phyloP scores from a whole-genome alignment of 2,113 vertebrate genomes.

The Amazona vittata region DNA sequence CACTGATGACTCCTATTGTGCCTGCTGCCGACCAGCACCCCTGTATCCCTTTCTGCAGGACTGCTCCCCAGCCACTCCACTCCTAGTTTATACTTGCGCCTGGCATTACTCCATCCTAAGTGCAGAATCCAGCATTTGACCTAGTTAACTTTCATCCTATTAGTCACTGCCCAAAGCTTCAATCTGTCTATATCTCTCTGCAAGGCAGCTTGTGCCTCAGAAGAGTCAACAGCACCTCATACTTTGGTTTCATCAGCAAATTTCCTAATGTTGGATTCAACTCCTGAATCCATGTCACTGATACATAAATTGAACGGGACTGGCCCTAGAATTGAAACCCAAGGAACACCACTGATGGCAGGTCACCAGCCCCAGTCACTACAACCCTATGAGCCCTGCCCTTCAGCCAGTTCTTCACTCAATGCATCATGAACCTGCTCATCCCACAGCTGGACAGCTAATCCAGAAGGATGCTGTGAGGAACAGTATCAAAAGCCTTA shows the following conservation, averaged over 20 bases:
- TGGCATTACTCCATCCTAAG: rapidly evolving
- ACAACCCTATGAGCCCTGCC: background rate
- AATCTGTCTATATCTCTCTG: background rate
- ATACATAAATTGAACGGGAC: background rate
- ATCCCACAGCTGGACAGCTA: background rate
- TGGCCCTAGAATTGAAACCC: background rate
- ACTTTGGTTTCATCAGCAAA: background rate
- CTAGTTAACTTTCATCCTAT: background rate
- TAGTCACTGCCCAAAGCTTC: background rate
- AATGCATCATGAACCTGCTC: background rate
- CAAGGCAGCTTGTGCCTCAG: background rate
- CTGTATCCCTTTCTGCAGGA: background rate
- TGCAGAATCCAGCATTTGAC: background rate
- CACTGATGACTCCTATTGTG: background rate
- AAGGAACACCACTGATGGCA: background rate
- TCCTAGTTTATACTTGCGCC: background rate
- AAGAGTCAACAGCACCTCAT: background rate
- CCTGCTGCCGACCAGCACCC: background rate
- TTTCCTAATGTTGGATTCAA: background rate
- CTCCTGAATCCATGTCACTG: rapidly evolving
- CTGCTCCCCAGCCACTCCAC: background rate
- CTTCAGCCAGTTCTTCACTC: background rate
- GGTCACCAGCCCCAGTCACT: background rate
- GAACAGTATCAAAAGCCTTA: background rate
- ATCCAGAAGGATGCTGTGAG: background rate